Conservation (phyloP, 2,888 invertebrate species). For the Pseudococcus longispinus region DNA sequence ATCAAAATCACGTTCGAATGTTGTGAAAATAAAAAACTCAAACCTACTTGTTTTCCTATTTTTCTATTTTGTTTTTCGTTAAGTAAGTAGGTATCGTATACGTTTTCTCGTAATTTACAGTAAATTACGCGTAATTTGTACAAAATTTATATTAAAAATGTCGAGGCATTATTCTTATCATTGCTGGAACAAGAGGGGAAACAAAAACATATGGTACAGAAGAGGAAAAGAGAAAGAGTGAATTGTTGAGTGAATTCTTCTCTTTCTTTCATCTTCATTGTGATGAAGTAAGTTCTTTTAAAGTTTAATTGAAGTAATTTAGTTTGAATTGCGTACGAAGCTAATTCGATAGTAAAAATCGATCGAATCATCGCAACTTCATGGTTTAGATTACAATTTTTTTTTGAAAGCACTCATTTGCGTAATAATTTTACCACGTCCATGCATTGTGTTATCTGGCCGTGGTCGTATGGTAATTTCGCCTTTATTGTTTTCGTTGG, state of each 20-base stretch:
- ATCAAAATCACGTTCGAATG: background rate
- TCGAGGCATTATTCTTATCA: background rate
- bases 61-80: background rate
- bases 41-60: background rate
- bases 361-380: background rate
- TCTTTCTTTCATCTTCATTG: background rate
- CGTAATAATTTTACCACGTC: background rate
- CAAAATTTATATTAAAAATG: background rate
- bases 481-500: constrained; percentile 34
- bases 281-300: background rate
- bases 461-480: constrained; percentile 25
- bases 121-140: too few relatives aligned
- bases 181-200: background rate
- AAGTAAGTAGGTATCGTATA: background rate
- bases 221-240: background rate
- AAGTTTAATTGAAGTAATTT: background rate
- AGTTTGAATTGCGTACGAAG: background rate
- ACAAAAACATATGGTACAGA: background rate
- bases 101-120: too few relatives aligned
- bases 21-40: background rate
- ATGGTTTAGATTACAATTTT: background rate
- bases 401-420: background rate
- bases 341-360: background rate
- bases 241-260: background rate
- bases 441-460: background rate